Conservation (phyloP, 2,888 invertebrate genomes). For the Agonopterix arenella region DNA sequence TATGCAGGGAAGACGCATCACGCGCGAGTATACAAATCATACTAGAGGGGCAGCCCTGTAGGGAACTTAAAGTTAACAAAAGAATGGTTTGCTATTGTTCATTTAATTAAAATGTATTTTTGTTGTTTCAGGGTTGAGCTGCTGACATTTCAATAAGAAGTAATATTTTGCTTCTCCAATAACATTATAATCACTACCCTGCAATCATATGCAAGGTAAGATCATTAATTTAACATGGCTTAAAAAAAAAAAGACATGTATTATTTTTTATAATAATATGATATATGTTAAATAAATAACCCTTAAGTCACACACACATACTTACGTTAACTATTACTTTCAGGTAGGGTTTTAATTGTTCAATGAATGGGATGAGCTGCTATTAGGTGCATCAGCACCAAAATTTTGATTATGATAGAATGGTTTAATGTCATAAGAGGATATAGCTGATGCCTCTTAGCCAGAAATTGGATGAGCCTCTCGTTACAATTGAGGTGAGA, state of each 20-base stretch:
- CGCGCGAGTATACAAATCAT: too few species aligned
- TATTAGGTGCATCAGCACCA: slow-evolving; percentile 66
- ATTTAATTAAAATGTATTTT: too few species aligned
- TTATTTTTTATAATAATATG: too few species aligned
- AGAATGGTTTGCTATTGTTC: too few species aligned
- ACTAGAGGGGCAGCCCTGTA: too few species aligned
- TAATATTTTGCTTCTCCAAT: too few species aligned
- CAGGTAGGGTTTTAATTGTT: slow-evolving; percentile 54
- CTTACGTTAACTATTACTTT: slow-evolving; percentile 19
- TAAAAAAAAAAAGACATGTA: background rate
- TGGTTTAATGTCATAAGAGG: slow-evolving; percentile 67
- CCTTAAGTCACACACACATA: too few species aligned
- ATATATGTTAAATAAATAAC: too few species aligned
- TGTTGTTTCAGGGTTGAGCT: too few species aligned
- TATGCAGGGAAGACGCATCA: too few species aligned
- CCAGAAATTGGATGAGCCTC: slow-evolving; percentile 74
- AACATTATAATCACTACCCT: slow-evolving; percentile 17
- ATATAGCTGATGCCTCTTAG: slow-evolving; percentile 77
- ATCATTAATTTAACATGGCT: background rate
- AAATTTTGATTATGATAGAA: slow-evolving; percentile 68
- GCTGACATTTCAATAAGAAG: too few species aligned
- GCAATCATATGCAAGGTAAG: slow-evolving; percentile 16
- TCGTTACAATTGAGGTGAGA: slow-evolving; percentile 76
- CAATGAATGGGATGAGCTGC: slow-evolving; percentile 53
- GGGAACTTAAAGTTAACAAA: too few species aligned